Evolutionary conservation across 2,797 vertebrate species (phyloP).

Genomic region (Myiothlypis coronata): DNA sequence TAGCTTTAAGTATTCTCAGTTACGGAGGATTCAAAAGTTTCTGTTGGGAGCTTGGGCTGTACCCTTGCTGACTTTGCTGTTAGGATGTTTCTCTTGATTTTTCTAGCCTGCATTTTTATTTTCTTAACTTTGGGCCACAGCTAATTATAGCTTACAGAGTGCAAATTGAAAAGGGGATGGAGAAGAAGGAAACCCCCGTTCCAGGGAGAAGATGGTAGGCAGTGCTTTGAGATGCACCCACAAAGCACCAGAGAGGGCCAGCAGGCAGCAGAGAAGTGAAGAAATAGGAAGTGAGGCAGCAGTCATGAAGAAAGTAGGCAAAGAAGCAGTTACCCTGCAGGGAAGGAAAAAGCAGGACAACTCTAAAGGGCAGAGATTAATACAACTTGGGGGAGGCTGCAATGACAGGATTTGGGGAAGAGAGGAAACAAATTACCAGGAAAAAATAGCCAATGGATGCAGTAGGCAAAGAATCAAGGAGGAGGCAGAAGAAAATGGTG

Average conservation of each 20-base stretch:
- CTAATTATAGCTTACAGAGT: not conserved
- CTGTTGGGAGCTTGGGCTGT: not conserved
- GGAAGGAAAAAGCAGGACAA: conserved; percentile 27
- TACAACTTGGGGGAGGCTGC: not conserved
- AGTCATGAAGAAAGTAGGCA: conserved; percentile 7
- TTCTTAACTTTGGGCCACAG: not conserved
- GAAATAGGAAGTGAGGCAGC: conserved; percentile 55
- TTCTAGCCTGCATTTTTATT: not conserved
- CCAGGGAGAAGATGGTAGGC: not conserved
- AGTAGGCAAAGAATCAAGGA: not conserved
- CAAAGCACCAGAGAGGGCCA: not conserved
- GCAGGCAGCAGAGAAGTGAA: conserved; percentile 10
- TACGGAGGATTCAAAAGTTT: not conserved
- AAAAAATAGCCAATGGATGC: not conserved
- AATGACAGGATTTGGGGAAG: not conserved
- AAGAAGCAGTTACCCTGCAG: conserved; percentile 27
- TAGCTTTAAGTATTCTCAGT: not conserved
- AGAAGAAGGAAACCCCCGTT: not conserved
- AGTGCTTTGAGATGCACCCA: not conserved
- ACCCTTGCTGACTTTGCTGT: not conserved
- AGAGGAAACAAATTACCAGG: not conserved
- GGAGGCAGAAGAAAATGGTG: not conserved
- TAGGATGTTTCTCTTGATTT: not conserved
- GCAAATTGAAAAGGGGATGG: not conserved
- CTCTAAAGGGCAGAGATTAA: conserved; percentile 26